These are phyloP conservation scores for Calyptommatus sinebrachiatus DNA, from an alignment of 2,113 vertebrate genomes.

Conservation along the genomic window DNA sequence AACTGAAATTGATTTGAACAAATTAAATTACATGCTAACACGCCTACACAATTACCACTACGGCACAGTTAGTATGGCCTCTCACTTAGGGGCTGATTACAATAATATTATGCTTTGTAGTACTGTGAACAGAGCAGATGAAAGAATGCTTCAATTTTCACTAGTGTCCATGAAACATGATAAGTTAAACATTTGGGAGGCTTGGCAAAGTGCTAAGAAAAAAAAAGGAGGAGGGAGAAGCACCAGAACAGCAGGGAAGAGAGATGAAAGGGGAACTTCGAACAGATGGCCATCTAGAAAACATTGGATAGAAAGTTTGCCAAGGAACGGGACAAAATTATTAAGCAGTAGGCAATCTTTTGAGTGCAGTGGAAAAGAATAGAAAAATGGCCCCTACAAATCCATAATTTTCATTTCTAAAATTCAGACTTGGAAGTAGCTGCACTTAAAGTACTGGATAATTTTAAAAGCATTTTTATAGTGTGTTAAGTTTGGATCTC, in stretches of 20 bases:
- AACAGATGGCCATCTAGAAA: conserved; percentile 10
- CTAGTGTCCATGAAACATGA: conserved; percentile 11
- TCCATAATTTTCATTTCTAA: background rate
- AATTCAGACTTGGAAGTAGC: background rate
- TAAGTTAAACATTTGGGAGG: conserved; percentile 6
- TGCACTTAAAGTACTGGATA: background rate
- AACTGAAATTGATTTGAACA: conserved; percentile 25
- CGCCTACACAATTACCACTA: conserved; percentile 3
- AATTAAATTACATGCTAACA: conserved; percentile 27
- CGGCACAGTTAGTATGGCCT: conserved; percentile 5
- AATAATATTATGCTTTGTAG: conserved; percentile 14
- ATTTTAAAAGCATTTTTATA: background rate
- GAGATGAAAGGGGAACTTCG: conserved; percentile 8
- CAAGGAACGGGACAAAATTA: background rate
- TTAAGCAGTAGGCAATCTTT: background rate
- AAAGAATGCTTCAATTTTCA: conserved; percentile 20
- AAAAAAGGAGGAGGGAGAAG: background rate
- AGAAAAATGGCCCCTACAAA: background rate
- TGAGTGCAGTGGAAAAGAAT: background rate
- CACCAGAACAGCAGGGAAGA: background rate
- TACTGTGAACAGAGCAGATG: conserved; percentile 11
- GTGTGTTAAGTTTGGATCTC: background rate
- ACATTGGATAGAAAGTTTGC: conserved; percentile 17
- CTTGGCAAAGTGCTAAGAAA: conserved; percentile 1
- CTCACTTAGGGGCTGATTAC: conserved; percentile 7